phyloP scores from a whole-genome alignment of 2,113 vertebrate genomes.

The Fulmarus glacialis region DNA sequence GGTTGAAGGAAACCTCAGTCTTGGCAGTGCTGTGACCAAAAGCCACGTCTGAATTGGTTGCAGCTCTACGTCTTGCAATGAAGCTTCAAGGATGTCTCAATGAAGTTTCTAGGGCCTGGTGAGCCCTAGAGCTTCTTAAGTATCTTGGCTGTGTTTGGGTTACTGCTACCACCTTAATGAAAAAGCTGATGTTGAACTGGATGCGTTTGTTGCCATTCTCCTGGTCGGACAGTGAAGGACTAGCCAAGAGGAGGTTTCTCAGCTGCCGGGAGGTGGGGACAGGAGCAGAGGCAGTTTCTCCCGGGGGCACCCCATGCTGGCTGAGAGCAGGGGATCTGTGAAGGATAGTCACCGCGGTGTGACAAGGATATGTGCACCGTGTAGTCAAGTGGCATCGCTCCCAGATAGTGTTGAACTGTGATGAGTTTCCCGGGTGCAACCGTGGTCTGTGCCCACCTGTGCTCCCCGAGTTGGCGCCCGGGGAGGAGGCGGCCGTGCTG shows the following conservation, averaged over 20 bases:
- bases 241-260: not conserved
- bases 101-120: not conserved
- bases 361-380: not conserved
- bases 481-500: accelerated
- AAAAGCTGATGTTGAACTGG: not conserved
- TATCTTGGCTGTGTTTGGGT: not conserved
- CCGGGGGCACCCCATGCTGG: not conserved
- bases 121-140: not conserved
- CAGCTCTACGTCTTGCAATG: not conserved
- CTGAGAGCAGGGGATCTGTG: not conserved
- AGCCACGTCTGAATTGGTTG: not conserved
- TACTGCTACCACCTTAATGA: not conserved
- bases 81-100: not conserved
- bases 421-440: not conserved
- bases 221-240: not conserved
- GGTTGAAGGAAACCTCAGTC: not conserved
- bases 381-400: not conserved
- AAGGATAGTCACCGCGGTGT: not conserved
- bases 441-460: not conserved
- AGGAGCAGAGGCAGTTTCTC: not conserved
- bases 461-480: accelerated
- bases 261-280: not conserved
- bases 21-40: not conserved
- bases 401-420: too few relatives aligned
- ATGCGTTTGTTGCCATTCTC: not conserved